Conservation (phyloP, 2,888 invertebrate genomes). For the Platypus cylindrus region DNA sequence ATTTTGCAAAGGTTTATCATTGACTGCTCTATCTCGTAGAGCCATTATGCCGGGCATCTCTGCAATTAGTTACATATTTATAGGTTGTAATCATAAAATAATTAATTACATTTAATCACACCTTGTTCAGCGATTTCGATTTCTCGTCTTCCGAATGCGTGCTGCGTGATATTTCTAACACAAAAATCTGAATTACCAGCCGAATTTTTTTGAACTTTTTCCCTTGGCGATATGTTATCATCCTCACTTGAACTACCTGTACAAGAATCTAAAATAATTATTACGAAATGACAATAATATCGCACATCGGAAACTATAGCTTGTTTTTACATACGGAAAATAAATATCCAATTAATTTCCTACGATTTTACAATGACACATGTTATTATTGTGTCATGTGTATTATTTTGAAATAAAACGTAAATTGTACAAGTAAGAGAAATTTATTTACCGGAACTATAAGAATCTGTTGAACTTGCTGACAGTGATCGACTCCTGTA, state of each 20-base stretch:
- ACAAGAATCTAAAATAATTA: slow-evolving; percentile 33
- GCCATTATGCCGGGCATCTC: slow-evolving; percentile 99
- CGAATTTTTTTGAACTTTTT: slow-evolving; percentile 80
- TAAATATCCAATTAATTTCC: no score
- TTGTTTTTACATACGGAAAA: no score
- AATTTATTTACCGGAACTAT: slow-evolving; percentile 69
- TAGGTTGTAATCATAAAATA: neutral
- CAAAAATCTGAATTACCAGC: slow-evolving; percentile 83
- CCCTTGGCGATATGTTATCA: slow-evolving; percentile 85
- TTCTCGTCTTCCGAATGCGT: slow-evolving; percentile 87
- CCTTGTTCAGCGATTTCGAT: slow-evolving; percentile 96
- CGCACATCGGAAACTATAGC: no score
- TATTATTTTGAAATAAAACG: no score
- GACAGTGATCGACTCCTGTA: slow-evolving; percentile 84
- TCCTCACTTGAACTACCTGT: slow-evolving; percentile 88
- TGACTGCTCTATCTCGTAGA: slow-evolving; percentile 75
- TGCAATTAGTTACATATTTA: slow-evolving; percentile 23
- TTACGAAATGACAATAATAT: no score
- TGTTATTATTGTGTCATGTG: no score
- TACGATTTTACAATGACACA: no score
- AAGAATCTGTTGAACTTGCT: slow-evolving; percentile 89
- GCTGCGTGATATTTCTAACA: slow-evolving; percentile 84
- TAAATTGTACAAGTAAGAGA: no score
- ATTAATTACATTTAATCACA: slow-evolving; percentile 22
- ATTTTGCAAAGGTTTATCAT: slow-evolving; percentile 89